These are phyloP conservation scores for Hypotaenidia philippensis DNA, from an alignment of 2,797 vertebrate species.

Conservation along the genomic window DNA sequence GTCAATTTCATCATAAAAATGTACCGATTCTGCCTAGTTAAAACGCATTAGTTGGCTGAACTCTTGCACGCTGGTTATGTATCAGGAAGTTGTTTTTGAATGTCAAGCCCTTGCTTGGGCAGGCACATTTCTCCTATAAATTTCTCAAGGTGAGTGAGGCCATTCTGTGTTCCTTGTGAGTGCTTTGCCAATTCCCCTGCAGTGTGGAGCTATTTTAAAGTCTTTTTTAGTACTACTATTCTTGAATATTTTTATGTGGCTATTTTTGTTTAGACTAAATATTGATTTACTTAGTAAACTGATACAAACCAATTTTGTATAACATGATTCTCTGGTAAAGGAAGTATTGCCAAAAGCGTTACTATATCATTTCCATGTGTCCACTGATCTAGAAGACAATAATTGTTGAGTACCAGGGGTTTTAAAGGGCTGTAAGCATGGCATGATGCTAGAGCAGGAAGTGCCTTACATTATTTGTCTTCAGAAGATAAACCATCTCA, in stretches of 20 bases:
- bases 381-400: neutral
- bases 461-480: neutral
- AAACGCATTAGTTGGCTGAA: conserved; percentile 11
- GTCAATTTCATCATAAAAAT: neutral
- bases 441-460: neutral
- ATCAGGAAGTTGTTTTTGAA: conserved; percentile 6
- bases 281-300: neutral
- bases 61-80: neutral
- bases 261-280: neutral
- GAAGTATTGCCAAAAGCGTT: neutral
- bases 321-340: neutral
- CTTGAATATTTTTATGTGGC: neutral
- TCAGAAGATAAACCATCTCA: neutral
- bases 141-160: neutral
- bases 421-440: neutral
- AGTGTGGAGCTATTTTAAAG: neutral
- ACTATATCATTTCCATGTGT: fast-evolving
- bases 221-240: neutral
- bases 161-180: neutral
- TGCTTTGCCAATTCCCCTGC: neutral
- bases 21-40: neutral
- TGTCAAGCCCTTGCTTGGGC: neutral
- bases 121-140: neutral
- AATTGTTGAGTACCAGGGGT: neutral
- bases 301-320: neutral